Evolutionary conservation across 2,113 vertebrate species (phyloP).

Genomic region (Nymphicus hollandicus): DNA sequence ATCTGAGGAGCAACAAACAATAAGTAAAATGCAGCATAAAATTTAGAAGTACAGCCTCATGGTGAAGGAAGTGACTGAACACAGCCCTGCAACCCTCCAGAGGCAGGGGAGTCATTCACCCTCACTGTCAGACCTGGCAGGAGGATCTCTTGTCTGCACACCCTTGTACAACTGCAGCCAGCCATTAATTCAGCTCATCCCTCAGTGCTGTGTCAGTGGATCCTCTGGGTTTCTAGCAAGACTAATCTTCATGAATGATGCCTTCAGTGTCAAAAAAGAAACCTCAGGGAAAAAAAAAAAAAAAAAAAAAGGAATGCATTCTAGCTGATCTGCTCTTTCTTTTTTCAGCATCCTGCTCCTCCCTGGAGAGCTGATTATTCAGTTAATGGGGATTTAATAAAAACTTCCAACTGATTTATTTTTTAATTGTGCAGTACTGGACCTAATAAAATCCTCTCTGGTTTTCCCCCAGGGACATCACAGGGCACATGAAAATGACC

Average conservation of each 20-base stretch:
- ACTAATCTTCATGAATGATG: neutral
- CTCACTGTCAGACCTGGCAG: neutral
- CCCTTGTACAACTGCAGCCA: neutral
- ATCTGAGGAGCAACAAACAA: neutral
- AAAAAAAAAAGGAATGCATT: neutral
- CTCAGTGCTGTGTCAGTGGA: neutral
- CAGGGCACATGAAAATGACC: neutral
- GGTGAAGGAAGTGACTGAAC: neutral
- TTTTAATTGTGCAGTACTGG: neutral
- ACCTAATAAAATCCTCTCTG: neutral
- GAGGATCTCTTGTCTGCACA: neutral
- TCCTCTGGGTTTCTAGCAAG: neutral
- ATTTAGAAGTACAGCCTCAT: neutral
- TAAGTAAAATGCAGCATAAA: neutral
- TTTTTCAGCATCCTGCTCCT: neutral
- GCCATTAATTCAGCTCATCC: neutral
- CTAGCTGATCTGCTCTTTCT: neutral
- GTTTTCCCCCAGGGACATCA: neutral
- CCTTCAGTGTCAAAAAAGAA: neutral
- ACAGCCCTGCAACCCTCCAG: fast-evolving
- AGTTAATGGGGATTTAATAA: neutral
- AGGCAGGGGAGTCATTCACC: neutral
- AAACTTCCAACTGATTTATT: slow-evolving; percentile 9
- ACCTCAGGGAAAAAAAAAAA: neutral
- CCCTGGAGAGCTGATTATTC: neutral